Base-by-base conservation (phyloP, 2,888 invertebrate genomes). In the Melieria omissa region DNA sequence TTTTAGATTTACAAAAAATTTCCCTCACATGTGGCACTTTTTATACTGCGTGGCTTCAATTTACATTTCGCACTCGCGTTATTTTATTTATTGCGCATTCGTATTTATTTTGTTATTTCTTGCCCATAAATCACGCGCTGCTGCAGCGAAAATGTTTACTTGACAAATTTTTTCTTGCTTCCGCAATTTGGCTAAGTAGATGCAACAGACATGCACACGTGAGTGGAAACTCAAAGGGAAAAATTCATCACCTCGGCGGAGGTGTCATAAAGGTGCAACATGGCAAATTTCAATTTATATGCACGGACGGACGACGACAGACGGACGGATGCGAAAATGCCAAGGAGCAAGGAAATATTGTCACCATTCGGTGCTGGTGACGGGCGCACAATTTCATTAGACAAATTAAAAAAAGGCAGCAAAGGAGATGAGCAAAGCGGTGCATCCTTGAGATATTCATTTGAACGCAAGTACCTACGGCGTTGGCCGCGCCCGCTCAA, bases 281-380 rank as follows among this genome's bases (percentile, higher is more conserved):
- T n/a, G 76, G 61, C 79, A 85, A 85, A 86, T 84, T 86, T 84
- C 85, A 86, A 85, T 86, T 85, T 85, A 85, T 85, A 85, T 85
- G 85, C 85, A 83, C 77, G 82, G 79, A 46, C 52, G 54, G 73
- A 73, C 71, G 73, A 73, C 69, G 71, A 67, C 52, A 65, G 65
- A 68, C 52, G 46, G 5, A 46, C 52, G 69, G 44, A 70, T 41
- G 71, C 46, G 65, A 55, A 58, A 64, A 65, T 65, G 61, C 52
- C 29, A 70, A 57, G 42, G 68, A 65, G 70, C 63, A 73, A 67
- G 66, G 70, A 72, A 75, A 78, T 77, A 77, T 54, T 77, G 76
- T 77, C 77, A 73, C 76, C 76, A 71, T 71, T 29, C 10, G n/a
- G n/a, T 60, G 60, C 9, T 10, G n/a, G 8, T 10, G 60, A 74